Conservation (phyloP, 2,113 vertebrate genomes). For the Oriolus oriolus region DNA sequence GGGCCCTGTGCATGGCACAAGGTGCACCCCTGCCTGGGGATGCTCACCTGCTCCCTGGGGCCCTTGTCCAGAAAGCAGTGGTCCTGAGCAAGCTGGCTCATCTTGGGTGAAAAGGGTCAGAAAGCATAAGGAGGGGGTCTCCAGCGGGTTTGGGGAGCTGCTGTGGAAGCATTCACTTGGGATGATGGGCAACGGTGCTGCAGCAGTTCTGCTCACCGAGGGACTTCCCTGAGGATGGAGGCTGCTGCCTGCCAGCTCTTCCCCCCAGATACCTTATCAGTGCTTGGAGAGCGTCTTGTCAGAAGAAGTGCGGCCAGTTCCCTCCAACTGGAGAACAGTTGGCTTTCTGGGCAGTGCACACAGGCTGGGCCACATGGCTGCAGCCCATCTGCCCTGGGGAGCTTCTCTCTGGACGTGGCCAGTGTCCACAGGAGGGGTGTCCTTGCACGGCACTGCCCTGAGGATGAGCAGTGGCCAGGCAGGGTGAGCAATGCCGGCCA, state of each 20-base stretch:
- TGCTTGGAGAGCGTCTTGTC: background rate
- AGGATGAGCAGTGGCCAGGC: background rate
- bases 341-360: background rate
- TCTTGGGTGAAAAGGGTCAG: background rate
- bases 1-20: accelerated
- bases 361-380: background rate
- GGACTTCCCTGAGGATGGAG: background rate
- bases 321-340: background rate
- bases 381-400: background rate
- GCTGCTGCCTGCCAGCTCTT: background rate
- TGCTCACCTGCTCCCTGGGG: background rate
- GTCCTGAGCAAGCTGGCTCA: background rate
- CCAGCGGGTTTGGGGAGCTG: background rate
- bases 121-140: background rate
- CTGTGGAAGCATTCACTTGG: background rate
- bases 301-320: background rate
- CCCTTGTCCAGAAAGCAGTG: background rate
- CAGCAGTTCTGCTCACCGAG: background rate
- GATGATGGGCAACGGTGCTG: background rate
- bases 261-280: background rate
- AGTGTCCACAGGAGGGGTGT: background rate
- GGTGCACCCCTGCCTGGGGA: background rate
- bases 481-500: background rate
- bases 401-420: background rate
- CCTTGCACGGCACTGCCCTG: accelerated